These are phyloP conservation scores for Synergus gifuensis DNA, from an alignment of 2,888 invertebrate species.

Conservation along the genomic window DNA sequence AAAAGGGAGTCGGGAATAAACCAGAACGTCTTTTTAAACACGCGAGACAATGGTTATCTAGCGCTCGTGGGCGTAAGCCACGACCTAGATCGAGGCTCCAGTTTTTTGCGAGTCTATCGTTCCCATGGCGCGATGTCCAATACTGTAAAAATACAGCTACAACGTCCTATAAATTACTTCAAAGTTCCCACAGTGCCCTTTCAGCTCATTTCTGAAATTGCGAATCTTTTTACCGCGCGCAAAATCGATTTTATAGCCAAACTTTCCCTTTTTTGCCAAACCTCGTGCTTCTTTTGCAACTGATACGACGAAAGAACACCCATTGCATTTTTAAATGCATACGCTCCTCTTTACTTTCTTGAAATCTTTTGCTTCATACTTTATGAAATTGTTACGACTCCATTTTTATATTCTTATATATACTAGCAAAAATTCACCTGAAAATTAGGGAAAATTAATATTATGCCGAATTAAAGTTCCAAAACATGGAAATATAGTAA, in stretches of 20 bases:
- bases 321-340: background rate
- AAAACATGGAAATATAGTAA: background rate
- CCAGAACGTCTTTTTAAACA: conserved; percentile 68
- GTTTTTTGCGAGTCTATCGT: conserved; percentile 69
- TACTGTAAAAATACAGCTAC: conserved; percentile 69
- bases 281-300: background rate
- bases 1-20: conserved; percentile 65
- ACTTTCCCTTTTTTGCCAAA: background rate
- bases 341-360: too few relatives aligned
- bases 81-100: conserved; percentile 69
- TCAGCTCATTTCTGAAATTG: conserved; percentile 48
- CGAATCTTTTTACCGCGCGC: background rate
- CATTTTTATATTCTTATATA: background rate
- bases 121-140: conserved; percentile 69
- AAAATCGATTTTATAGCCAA: background rate
- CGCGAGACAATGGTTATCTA: conserved; percentile 67
- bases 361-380: background rate
- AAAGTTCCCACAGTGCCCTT: conserved; percentile 66
- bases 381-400: background rate
- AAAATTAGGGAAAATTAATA: too few relatives aligned
- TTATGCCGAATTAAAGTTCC: too few relatives aligned
- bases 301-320: background rate
- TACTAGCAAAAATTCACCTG: too few relatives aligned
- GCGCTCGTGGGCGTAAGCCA: conserved; percentile 62
- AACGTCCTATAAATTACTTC: conserved; percentile 70